Evolutionary conservation across 2,888 invertebrate genomes (phyloP).

Genomic region (Eulithis prunata): DNA sequence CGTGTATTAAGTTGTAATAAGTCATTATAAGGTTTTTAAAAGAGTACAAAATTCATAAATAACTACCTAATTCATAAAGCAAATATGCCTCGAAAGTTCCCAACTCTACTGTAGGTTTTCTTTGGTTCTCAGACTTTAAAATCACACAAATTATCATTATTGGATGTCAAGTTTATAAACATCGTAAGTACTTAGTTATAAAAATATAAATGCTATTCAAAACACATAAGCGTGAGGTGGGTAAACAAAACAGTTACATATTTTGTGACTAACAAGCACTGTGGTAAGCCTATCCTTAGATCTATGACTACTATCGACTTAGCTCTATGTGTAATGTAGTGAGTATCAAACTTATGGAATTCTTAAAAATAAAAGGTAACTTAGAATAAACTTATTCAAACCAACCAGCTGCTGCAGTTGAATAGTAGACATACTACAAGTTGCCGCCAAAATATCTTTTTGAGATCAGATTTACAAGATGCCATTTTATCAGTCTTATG

Average conservation of each 20-base stretch:
- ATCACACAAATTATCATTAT: constrained; percentile 52
- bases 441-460: constrained; percentile 30
- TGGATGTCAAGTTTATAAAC: constrained; percentile 35
- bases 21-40: constrained; percentile 34
- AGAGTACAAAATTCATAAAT: constrained; percentile 47
- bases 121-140: constrained; percentile 69
- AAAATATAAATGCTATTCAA: constrained; percentile 39
- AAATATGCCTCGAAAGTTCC: constrained; percentile 34
- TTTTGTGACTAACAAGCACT: constrained; percentile 35
- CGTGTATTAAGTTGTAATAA: constrained; percentile 36
- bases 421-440: constrained; percentile 21
- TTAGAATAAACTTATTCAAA: constrained; percentile 27
- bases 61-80: constrained; percentile 43
- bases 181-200: constrained; percentile 37
- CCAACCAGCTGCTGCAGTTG: not conserved
- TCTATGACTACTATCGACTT: constrained; percentile 39
- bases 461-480: constrained; percentile 44
- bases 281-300: constrained; percentile 39
- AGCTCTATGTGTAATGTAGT: constrained; percentile 31
- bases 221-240: constrained; percentile 34
- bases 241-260: constrained; percentile 26
- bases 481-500: constrained; percentile 47
- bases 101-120: constrained; percentile 42
- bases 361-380: constrained; percentile 48
- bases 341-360: constrained; percentile 34